Evolutionary conservation across 2,888 invertebrate species (phyloP).

Genomic region (Abrostola tripartita): DNA sequence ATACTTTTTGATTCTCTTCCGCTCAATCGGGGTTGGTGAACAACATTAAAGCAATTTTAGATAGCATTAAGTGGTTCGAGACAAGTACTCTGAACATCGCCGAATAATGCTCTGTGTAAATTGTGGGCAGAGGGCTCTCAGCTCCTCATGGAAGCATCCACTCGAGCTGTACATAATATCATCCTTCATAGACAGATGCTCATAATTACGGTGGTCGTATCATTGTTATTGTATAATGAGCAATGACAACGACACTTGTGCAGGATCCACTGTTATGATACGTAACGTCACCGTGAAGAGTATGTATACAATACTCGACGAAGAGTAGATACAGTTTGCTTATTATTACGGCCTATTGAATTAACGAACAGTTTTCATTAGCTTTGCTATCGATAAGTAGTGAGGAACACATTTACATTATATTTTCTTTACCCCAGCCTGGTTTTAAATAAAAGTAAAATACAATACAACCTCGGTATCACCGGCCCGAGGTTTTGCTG

Average conservation of each 20-base stretch:
- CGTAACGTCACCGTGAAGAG: not conserved
- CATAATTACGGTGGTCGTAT: slow-evolving; percentile 55
- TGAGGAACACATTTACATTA: too few relatives aligned
- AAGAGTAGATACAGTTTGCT: too few relatives aligned
- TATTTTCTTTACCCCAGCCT: too few relatives aligned
- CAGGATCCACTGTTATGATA: slow-evolving; percentile 13
- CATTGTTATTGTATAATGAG: slow-evolving; percentile 41
- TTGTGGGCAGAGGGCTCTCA: slow-evolving; percentile 64
- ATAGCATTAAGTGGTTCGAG: slow-evolving; percentile 69
- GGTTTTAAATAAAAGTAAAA: too few relatives aligned
- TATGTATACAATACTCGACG: not conserved
- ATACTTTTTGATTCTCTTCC: slow-evolving; percentile 58
- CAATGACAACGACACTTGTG: slow-evolving; percentile 25
- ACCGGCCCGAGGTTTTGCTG: too few relatives aligned
- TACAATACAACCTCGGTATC: too few relatives aligned
- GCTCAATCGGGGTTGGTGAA: slow-evolving; percentile 54
- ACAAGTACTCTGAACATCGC: slow-evolving; percentile 71
- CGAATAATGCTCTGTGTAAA: slow-evolving; percentile 72
- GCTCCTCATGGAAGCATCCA: slow-evolving; percentile 54
- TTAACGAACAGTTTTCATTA: too few relatives aligned
- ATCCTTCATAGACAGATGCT: slow-evolving; percentile 59
- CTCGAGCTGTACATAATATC: slow-evolving; percentile 56
- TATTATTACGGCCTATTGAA: too few relatives aligned
- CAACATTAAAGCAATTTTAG: slow-evolving; percentile 68
- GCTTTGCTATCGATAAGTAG: too few relatives aligned